Percentiles rank a stretch among this genome's conserved stretches.
phyloP scores from a whole-genome alignment of 2,113 vertebrate genomes.

The Chionomys nivalis region DNA sequence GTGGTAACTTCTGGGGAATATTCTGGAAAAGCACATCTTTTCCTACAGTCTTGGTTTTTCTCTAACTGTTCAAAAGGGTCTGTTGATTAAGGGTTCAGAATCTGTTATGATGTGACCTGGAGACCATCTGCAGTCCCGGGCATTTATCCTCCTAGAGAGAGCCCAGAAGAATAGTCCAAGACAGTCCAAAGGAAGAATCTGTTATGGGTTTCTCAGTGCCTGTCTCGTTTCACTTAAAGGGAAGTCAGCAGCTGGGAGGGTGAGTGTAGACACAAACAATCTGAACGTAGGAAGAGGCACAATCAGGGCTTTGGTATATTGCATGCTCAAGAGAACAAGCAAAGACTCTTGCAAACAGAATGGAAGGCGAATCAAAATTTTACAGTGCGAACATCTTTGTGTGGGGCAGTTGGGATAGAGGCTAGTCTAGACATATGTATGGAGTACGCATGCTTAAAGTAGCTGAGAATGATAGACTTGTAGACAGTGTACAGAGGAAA shows the following conservation, averaged over 20 bases:
- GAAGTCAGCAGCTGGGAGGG: neutral
- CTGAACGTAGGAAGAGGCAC: neutral
- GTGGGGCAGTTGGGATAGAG: accelerated
- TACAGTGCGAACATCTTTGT: neutral
- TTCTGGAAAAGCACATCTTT: neutral
- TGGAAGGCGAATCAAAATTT: neutral
- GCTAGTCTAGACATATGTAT: neutral
- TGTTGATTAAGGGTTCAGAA: neutral
- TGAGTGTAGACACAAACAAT: too few relatives aligned
- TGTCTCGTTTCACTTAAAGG: neutral
- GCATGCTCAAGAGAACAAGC: too few relatives aligned
- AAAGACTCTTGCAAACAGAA: neutral
- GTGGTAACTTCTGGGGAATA: neutral
- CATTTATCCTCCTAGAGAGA: neutral
- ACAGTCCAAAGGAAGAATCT: too few relatives aligned
- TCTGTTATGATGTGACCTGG: neutral
- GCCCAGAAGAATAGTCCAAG: too few relatives aligned
- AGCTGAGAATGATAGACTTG: neutral
- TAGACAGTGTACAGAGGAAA: neutral
- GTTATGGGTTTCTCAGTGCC: neutral
- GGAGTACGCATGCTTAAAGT: neutral
- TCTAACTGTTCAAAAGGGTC: neutral
- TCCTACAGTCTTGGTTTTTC: neutral
- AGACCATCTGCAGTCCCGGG: neutral
- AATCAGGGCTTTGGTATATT: neutral